Conservation (phyloP, 2,113 vertebrate species). For the Tretioscincus oriximinensis region DNA sequence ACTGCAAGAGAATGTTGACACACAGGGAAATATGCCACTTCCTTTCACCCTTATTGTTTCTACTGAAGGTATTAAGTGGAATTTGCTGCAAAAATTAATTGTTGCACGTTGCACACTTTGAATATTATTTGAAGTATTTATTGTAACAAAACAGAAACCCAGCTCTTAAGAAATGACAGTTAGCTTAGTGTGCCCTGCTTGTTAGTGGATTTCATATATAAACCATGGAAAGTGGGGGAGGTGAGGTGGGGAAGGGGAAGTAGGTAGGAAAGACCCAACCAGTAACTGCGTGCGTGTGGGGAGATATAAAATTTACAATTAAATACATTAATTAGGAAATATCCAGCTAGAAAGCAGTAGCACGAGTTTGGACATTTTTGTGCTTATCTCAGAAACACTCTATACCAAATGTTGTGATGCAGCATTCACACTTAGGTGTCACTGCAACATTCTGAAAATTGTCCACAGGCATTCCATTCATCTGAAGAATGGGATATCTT, state of each 20-base stretch:
- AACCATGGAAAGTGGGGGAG: neutral
- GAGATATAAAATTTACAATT: too few relatives aligned
- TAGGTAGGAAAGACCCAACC: too few relatives aligned
- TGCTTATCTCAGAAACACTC: too few relatives aligned
- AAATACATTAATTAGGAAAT: too few relatives aligned
- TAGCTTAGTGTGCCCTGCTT: slow-evolving; percentile 14
- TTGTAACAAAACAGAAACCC: slow-evolving; percentile 46
- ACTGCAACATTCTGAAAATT: too few relatives aligned
- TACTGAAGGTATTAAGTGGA: slow-evolving; percentile 53
- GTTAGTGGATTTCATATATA: slow-evolving; percentile 10
- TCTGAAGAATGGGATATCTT: too few relatives aligned
- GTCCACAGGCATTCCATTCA: too few relatives aligned
- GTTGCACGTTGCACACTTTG: slow-evolving; percentile 55
- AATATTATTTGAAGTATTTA: slow-evolving; percentile 50
- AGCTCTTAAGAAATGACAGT: slow-evolving; percentile 32
- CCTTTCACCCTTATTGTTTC: slow-evolving; percentile 50
- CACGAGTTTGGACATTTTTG: too few relatives aligned
- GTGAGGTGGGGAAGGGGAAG: neutral
- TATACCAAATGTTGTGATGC: too few relatives aligned
- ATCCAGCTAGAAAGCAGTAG: too few relatives aligned
- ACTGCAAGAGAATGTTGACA: slow-evolving; percentile 69
- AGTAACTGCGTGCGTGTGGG: too few relatives aligned
- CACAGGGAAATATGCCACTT: slow-evolving; percentile 55
- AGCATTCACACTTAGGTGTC: too few relatives aligned
- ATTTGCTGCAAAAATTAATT: slow-evolving; percentile 68